Evolutionary conservation across 2,888 invertebrate genomes (phyloP).

Genomic region (Argyresthia albistria): DNA sequence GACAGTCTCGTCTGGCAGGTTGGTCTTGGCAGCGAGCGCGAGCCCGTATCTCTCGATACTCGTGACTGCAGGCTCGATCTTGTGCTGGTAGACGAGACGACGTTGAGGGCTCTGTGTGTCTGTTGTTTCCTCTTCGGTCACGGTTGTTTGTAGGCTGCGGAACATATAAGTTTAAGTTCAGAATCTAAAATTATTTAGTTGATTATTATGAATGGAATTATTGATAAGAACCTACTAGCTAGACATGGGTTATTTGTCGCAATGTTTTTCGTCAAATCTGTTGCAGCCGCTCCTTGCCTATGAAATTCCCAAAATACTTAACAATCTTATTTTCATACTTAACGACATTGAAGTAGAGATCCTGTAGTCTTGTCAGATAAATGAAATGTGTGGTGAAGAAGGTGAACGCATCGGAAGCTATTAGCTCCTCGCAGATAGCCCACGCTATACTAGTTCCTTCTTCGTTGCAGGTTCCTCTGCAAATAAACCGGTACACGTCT

Average conservation of each 20-base stretch:
- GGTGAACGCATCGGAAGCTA: constrained; percentile 74
- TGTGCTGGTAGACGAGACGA: constrained; percentile 76
- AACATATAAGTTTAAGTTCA: too few relatives aligned
- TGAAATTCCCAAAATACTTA: too few relatives aligned
- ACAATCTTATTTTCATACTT: constrained; percentile 71
- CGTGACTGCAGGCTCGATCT: constrained; percentile 73
- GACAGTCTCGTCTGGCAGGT: constrained; percentile 72
- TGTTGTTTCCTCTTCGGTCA: constrained; percentile 36
- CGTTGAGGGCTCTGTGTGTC: constrained; percentile 27
- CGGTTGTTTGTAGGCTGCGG: constrained; percentile 44
- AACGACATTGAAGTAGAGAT: constrained; percentile 78
- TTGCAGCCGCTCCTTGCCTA: too few relatives aligned
- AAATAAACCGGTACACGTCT: constrained; percentile 6
- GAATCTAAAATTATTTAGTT: too few relatives aligned
- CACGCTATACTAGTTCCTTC: constrained; percentile 88
- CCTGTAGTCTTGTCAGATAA: constrained; percentile 75
- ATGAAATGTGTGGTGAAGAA: constrained; percentile 82
- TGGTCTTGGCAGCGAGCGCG: constrained; percentile 73
- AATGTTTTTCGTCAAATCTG: too few relatives aligned
- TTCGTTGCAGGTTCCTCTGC: constrained; percentile 81
- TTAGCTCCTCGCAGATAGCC: constrained; percentile 82
- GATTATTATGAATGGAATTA: too few relatives aligned
- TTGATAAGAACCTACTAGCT: too few relatives aligned
- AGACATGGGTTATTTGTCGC: too few relatives aligned
- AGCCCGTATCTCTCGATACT: constrained; percentile 77